These are phyloP conservation scores for Leptodirus hochenwartii DNA, from an alignment of 2,888 invertebrate genomes.

Conservation along the genomic window DNA sequence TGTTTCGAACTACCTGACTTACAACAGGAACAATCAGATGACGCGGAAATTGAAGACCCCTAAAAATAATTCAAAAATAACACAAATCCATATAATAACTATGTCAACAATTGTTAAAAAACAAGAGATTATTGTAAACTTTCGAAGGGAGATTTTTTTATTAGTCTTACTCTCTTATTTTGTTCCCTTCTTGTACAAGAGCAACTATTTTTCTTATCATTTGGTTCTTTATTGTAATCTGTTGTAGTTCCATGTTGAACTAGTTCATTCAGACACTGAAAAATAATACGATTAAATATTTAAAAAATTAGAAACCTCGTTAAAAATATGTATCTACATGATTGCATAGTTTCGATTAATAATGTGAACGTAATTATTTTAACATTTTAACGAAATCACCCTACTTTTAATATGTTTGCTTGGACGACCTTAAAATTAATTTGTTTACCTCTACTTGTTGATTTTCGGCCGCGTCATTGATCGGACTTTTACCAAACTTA, in stretches of 20 bases:
- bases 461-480: constrained; percentile 82
- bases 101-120: too few species aligned
- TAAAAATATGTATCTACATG: background rate
- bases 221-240: constrained; percentile 36
- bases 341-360: too few species aligned
- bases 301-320: constrained; percentile 3
- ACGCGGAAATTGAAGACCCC: background rate
- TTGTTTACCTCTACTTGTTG: constrained; percentile 64
- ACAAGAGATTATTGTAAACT: too few species aligned
- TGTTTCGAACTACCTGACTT: constrained; percentile 16
- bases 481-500: constrained; percentile 76
- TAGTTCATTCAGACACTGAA: constrained; percentile 61
- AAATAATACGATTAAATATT: too few species aligned
- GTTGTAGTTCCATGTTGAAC: constrained; percentile 63
- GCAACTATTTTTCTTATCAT: constrained; percentile 23
- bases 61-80: too few species aligned
- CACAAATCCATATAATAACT: too few species aligned
- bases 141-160: too few species aligned
- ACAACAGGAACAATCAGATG: constrained; percentile 25
- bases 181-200: constrained; percentile 27
- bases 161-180: too few species aligned
- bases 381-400: too few species aligned
- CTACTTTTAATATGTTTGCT: constrained; percentile 2
- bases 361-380: too few species aligned
- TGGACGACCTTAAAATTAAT: background rate